Evolutionary conservation across 1,140 invertebrate species (phyloP), one percentile per base, ranked within the genome.

Genomic region (Venustaconcha ellipsiformis): DNA sequence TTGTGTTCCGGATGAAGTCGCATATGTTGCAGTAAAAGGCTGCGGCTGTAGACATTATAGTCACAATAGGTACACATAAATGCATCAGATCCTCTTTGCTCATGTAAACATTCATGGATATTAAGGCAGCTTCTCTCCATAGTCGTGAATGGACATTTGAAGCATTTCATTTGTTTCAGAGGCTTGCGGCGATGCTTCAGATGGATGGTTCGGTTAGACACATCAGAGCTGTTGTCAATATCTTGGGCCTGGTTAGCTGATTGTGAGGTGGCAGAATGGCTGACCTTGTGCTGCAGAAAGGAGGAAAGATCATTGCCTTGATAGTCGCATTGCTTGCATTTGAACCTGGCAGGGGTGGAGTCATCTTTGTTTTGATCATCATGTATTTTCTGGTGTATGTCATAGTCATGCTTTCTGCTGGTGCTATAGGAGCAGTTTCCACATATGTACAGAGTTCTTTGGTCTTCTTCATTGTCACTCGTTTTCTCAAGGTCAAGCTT

Each of bases 281-380:
- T 80, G 60, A 82, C 79, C 67, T 86, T 83, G 70, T 89, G 88
- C 60, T 87, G 83, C 11, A 88, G 68, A 63, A 88, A 86, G n/a
- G 82, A 79, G 15, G 82, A 79, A 18, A 89, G 67, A 59, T 87
- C 84, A 26, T 82, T 78, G 26, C 84, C 84, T 57, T 82, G 81
- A 67, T 82, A 86, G 59, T 74, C 67, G 65, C 88, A 89, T 66
- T 86, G 82, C 57, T 83, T 84, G 76, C 88, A 89, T 72, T 81
- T 84, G 70, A 86, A 86, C 75, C 85, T 83, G 6, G 74, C 79
- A 13, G 64, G 58, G 13, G 70, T 55, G 6, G 72, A 59, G 15
- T 73, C 56, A 55, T 67, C 72, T 66, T 72, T 74, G 37, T 70
- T 80, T 12, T 60, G 30, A 4, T 75, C 66, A 12, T 76, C 72